Conservation (phyloP, 1,140 invertebrate species). For the Lepidurus arcticus region DNA sequence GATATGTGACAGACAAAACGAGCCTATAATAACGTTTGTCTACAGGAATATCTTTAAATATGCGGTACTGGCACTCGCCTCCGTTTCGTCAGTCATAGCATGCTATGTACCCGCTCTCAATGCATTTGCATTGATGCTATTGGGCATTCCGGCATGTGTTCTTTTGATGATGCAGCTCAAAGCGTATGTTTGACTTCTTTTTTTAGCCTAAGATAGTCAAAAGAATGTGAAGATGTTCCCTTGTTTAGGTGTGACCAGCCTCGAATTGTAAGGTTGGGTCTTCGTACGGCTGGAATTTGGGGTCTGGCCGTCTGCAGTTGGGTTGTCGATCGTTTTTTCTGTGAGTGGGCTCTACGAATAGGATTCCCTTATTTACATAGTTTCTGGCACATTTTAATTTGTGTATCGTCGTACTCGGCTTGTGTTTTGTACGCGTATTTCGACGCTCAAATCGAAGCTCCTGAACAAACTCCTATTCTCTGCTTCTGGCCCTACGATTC, state of each 20-base stretch:
- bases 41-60: constrained; percentile 38
- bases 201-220: neutral
- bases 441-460: constrained; percentile 58
- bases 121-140: constrained; percentile 70
- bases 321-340: constrained; percentile 70
- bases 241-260: constrained; percentile 55
- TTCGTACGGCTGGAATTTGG: constrained; percentile 60
- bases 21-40: no score
- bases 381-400: constrained; percentile 73
- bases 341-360: constrained; percentile 65
- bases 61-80: constrained; percentile 48
- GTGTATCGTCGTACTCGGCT: constrained; percentile 66
- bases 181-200: constrained; percentile 47
- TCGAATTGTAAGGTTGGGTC: constrained; percentile 59
- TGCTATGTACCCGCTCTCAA: constrained; percentile 67
- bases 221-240: constrained; percentile 28
- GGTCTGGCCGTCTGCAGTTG: constrained; percentile 64
- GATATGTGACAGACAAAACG: no score
- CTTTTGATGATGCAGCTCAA: constrained; percentile 60
- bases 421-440: constrained; percentile 72
- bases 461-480: neutral
- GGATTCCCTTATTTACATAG: constrained; percentile 74
- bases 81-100: constrained; percentile 59
- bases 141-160: constrained; percentile 60
- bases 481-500: constrained; percentile 8